Evolutionary conservation across 2,797 vertebrate species (phyloP), one percentile per base, ranked within the genome.

Genomic region (Fundulus diaphanus): DNA sequence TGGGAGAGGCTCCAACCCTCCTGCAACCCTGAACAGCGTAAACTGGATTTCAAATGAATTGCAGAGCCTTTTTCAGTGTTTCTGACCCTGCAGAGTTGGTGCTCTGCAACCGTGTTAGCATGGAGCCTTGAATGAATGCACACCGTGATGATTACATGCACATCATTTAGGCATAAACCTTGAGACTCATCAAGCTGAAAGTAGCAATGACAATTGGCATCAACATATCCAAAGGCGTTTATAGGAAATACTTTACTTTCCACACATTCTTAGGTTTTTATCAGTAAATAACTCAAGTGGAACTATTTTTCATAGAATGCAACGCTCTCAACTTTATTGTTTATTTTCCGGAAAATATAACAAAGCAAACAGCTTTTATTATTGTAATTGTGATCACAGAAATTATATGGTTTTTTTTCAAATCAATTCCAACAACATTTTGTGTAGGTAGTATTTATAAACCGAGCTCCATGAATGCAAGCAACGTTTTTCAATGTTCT

Each of bases 41-140:
- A 66, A 44, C 37, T 42, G 37, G 24, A 13, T 66, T 33, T 44
- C 15, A n/a, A n/a, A n/a, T 42, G n/a, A 16, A 27, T 27, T 42
- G 24, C 37, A 44, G 6, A 27, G 37, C 37, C 59, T 29, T 11
- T 57, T 31, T 61, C n/a, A 44, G 18, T 24, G 59, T 72, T 59
- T 61, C 51, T 3, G 18, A 31, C 1, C 29, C 56, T 48, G 54
- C 2, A 29, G 13, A 15, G 48, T 37, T 70, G 22, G 37, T 22
- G 5, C 40, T 31, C 35, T 72, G 5, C 7, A 46, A 44, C 16
- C 18, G 2, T 44, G 22, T 22, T 4, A n/a, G 68, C 33, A 35
- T 9, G 11, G 52, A 71, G 70, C 52, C 52, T 72, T 44, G 52
- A 57, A 72, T 44, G 52, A 57, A 72, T 44, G 46, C 70, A 22